Evolutionary conservation across 1,140 invertebrate genomes (phyloP).

Genomic region (Myzus persicae): DNA sequence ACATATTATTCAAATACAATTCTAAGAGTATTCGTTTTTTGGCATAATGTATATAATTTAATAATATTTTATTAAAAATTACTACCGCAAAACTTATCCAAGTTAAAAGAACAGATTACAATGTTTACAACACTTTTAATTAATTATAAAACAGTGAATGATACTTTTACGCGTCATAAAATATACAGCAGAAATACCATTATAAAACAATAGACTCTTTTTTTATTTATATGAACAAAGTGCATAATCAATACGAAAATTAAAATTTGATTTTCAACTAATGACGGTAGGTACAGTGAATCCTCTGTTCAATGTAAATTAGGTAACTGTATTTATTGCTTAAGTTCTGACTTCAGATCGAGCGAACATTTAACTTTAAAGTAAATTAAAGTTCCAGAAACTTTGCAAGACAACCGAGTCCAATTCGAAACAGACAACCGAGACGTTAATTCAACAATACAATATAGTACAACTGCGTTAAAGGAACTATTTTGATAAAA

Average conservation of each 20-base stretch:
- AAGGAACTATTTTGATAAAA: neutral
- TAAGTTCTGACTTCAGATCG: neutral
- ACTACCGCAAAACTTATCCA: neutral
- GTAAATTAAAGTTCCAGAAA: slow-evolving; percentile 47
- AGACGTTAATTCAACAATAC: slow-evolving; percentile 19
- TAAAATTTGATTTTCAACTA: neutral
- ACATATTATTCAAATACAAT: neutral
- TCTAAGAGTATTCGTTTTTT: neutral
- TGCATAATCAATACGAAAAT: neutral
- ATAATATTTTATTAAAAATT: neutral
- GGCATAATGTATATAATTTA: neutral
- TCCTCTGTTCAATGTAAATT: neutral
- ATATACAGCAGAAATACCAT: neutral
- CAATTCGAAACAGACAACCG: slow-evolving; percentile 30
- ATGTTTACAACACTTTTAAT: neutral
- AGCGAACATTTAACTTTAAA: slow-evolving; percentile 35
- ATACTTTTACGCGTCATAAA: neutral
- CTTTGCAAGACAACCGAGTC: neutral
- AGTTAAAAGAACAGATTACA: neutral
- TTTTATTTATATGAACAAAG: neutral
- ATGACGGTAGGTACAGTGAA: neutral
- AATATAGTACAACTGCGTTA: neutral
- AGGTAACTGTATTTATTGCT: slow-evolving; percentile 26
- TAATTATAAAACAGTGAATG: neutral
- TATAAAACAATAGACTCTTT: neutral